These are phyloP conservation scores for Stramonita haemastoma DNA, from an alignment of 2,888 invertebrate genomes.

Conservation along the genomic window DNA sequence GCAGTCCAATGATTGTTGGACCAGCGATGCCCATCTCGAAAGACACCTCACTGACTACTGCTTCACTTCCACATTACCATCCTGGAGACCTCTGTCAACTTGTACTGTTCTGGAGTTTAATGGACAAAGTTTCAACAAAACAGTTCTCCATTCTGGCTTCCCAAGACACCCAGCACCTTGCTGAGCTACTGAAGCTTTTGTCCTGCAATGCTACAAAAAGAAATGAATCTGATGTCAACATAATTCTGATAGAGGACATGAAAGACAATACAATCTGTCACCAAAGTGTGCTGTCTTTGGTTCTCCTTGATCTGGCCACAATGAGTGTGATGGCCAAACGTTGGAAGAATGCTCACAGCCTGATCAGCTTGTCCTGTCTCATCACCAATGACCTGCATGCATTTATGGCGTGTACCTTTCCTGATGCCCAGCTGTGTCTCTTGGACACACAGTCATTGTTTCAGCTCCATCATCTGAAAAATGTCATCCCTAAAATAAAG, in stretches of 20 bases:
- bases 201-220: conserved; percentile 20
- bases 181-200: conserved; percentile 32
- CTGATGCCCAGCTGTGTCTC: conserved; percentile 31
- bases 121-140: conserved; percentile 8
- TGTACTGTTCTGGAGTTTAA: conserved; percentile 32
- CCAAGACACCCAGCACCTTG: conserved; percentile 24
- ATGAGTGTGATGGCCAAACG: neutral
- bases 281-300: conserved; percentile 42
- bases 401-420: conserved; percentile 21
- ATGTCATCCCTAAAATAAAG: conserved; percentile 18
- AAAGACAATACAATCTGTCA: neutral
- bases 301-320: conserved; percentile 32
- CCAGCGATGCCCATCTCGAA: conserved; percentile 14
- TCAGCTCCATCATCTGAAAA: conserved; percentile 16
- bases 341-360: conserved; percentile 11
- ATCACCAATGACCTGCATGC: conserved; percentile 9
- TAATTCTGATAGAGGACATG: neutral
- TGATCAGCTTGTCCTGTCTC: conserved; percentile 31
- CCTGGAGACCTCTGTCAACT: conserved; percentile 43
- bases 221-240: conserved; percentile 10
- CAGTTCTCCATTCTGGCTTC: conserved; percentile 42
- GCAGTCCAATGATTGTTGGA: neutral
- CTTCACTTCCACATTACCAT: neutral
- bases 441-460: conserved; percentile 36
- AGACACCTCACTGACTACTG: neutral